These are phyloP conservation scores for Acipenser ruthenus DNA, from an alignment of 2,797 vertebrate genomes.

Conservation along the genomic window DNA sequence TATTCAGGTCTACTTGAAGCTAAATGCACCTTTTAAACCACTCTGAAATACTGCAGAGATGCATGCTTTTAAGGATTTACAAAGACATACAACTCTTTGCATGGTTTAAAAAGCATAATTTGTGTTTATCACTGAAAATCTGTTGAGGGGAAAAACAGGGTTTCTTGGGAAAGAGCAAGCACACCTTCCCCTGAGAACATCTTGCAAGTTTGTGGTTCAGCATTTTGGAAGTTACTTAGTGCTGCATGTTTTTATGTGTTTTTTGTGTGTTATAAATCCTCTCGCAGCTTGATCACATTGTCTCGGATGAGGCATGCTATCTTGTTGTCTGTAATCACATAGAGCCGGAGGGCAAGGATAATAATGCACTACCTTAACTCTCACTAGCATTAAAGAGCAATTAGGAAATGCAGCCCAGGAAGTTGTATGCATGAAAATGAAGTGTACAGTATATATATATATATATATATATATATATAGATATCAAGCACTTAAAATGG, in stretches of 20 bases:
- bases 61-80: too few relatives aligned
- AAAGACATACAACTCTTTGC: too few relatives aligned
- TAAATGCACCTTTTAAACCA: too few relatives aligned
- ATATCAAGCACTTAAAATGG: too few relatives aligned
- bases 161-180: neutral
- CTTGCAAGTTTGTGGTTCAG: neutral
- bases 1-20: too few relatives aligned
- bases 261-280: neutral
- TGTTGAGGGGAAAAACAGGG: neutral
- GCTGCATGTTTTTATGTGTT: conserved; percentile 5
- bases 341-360: conserved; percentile 1
- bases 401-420: conserved; percentile 6
- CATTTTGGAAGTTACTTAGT: neutral
- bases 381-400: conserved; percentile 7
- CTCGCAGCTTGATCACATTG: neutral
- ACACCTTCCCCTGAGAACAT: neutral
- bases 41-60: too few relatives aligned
- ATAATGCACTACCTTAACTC: neutral
- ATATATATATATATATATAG: neutral
- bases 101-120: too few relatives aligned
- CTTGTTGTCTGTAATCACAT: conserved; percentile 9
- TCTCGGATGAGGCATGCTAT: neutral
- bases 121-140: neutral
- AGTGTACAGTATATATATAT: neutral
- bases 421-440: conserved; percentile 1